Percentiles rank a stretch among this genome's conserved stretches.
phyloP scores from a whole-genome alignment of 2,113 vertebrate genomes.

The Rhodinocichla rosea region DNA sequence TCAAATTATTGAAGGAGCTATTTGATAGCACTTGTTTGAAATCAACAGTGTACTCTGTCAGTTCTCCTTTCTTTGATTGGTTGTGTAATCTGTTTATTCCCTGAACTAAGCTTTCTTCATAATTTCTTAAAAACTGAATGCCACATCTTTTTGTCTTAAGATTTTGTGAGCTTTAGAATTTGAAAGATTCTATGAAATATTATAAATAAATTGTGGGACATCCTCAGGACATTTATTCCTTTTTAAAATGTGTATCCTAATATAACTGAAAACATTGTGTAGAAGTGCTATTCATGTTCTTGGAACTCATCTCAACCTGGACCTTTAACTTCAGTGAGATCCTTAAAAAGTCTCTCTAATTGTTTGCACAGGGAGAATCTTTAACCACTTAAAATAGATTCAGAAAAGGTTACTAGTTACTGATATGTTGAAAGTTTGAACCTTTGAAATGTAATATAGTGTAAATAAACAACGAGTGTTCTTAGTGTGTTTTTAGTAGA shows the following conservation, averaged over 20 bases:
- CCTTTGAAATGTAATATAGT: not conserved
- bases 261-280: not conserved
- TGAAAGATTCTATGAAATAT: not conserved
- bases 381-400: not conserved
- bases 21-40: not conserved
- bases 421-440: not conserved
- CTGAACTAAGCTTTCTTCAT: not conserved
- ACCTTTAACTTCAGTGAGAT: not conserved
- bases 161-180: not conserved
- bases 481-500: not conserved
- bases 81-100: not conserved
- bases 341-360: not conserved
- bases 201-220: not conserved
- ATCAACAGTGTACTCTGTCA: not conserved
- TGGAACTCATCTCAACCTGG: not conserved
- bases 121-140: not conserved
- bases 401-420: not conserved
- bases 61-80: not conserved
- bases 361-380: not conserved
- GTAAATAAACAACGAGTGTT: not conserved
- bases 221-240: not conserved
- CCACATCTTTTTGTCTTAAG: not conserved
- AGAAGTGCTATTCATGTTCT: not conserved
- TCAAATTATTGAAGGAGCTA: not conserved
- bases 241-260: not conserved